A percentile compares a stretch with the other conserved stretches of the same genome.
These are phyloP conservation scores for Tetrao urogallus DNA, from an alignment of 2,113 vertebrate genomes.

Conservation along the genomic window DNA sequence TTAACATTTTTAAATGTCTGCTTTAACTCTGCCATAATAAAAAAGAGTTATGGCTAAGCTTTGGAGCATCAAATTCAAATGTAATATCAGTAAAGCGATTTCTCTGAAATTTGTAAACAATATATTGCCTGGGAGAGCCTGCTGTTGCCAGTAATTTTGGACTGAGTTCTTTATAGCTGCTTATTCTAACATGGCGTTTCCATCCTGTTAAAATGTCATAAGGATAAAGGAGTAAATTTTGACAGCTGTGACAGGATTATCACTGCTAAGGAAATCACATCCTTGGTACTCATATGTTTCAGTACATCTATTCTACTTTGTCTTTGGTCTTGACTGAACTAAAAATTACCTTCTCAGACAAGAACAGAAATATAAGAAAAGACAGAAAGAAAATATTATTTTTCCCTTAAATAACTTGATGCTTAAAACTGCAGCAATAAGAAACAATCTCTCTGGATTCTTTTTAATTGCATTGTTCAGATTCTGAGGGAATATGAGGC, in stretches of 20 bases:
- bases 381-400: background rate
- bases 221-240: slow-evolving; percentile 77
- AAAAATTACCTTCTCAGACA: slow-evolving; percentile 41
- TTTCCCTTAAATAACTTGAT: background rate
- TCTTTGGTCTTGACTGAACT: slow-evolving; percentile 57
- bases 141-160: slow-evolving; percentile 69
- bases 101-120: slow-evolving; percentile 69
- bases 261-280: slow-evolving; percentile 72
- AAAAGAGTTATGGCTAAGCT: slow-evolving; percentile 51
- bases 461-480: background rate
- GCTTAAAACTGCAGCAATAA: background rate
- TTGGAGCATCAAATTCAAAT: slow-evolving; percentile 46
- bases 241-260: slow-evolving; percentile 79
- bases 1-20: slow-evolving; percentile 57
- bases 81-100: slow-evolving; percentile 54
- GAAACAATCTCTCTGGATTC: background rate
- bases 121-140: slow-evolving; percentile 61
- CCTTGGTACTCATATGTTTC: slow-evolving; percentile 62
- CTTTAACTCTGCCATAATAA: slow-evolving; percentile 59
- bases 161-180: slow-evolving; percentile 65
- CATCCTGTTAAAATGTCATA: slow-evolving; percentile 80
- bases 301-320: slow-evolving; percentile 62
- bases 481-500: background rate
- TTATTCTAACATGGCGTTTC: slow-evolving; percentile 71
- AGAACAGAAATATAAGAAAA: slow-evolving; percentile 17